Base-by-base conservation (phyloP, 2,888 invertebrate species). In the Pollenia labialis region DNA sequence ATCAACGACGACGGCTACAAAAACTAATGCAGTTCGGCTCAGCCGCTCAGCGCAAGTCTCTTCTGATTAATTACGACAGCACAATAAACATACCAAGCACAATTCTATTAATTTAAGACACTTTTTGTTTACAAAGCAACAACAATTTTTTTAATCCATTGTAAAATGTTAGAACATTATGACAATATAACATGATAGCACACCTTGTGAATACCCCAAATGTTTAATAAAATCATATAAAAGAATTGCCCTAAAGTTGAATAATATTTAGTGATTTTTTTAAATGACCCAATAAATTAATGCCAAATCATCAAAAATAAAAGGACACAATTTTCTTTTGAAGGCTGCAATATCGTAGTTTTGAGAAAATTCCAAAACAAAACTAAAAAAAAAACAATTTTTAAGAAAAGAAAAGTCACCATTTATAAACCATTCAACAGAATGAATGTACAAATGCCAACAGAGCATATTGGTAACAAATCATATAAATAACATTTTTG, bases 401-500 rank as follows among this genome's bases (percentile, higher is more conserved):
- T 32, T 18, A 16, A 50, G 48, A 58, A 46, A 56, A 58, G 16
- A 48, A 68, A 80, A 54, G 46, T 72, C 40, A 72, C 14, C 64
- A 72, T 32, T 62, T 56, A n/a, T 32, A 76, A 66, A 16, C 16
- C 46, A 56, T 66, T 76, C n/a, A 54, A 76, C 11, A 6, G 32
- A 32, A 42, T n/a, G 52, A 32, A 32, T 62, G 60, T 62, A 32
- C 18, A 54, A 16, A 81, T 81, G 72, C 72, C 80, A 81, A 54
- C 54, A 54, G 16, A 32, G 32, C 44, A 32, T 23, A 83, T 75
- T 66, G 81, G 56, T 72, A 69, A 83, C 71, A 77, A 77, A 83
- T 83, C 83, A 77, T 83, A 58, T 32, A 83, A 77, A 77, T 58
- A 50, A 83, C 56, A 83, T 72, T 77, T 83, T 83, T 83, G 83